Base-by-base conservation (phyloP, 1,140 invertebrate species). In the Tetramorium simillimum region DNA sequence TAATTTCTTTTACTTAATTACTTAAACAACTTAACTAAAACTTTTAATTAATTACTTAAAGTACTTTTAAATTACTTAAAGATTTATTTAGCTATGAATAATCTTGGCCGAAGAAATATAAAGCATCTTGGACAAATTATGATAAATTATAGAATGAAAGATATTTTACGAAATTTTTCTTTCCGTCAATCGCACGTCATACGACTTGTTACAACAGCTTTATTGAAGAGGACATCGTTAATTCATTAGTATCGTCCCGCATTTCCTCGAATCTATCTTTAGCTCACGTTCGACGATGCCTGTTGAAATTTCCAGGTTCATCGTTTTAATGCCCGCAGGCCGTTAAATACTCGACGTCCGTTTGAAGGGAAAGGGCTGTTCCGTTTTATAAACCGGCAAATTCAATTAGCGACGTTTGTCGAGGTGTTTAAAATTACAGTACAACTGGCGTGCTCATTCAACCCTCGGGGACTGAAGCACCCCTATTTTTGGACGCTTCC, bases 401-500 rank as follows among this genome's bases (percentile, higher is more conserved):
- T 90, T 90, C 33, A 65, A 90, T 90, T 90, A 91, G 77, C 75
- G 53, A 78, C 76, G 86, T 90, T 88, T 77, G 70, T 73, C 86
- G 82, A 82, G 56, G 63, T 88, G 63, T 91, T 90, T 89, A 86
- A 91, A 91, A 86, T 91, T 88, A 85, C 51, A 40, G 86, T 60
- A 89, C 87, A 76, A 88, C 73, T 49, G 78, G n/a, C 84, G 51
- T 76, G 40, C 46, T 78, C 69, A 76, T 91, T 90, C 86, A 91
- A 88, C 87, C 84, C 86, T 90, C 87, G 60, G 60, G 69, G 16
- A 43, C 73, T 56, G 33, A 75, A 63, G 62, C 73, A 86, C 84
- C 89, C 87, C 87, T 91, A 91, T 91, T 90, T 90, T 88, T 91
- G 88, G 84, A 85, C 40, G 65, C 60, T 84, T 33, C 86, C 70